Evolutionary conservation across 2,113 vertebrate species (phyloP), one percentile per base, ranked within the genome.

Genomic region (Anoura caudifer): DNA sequence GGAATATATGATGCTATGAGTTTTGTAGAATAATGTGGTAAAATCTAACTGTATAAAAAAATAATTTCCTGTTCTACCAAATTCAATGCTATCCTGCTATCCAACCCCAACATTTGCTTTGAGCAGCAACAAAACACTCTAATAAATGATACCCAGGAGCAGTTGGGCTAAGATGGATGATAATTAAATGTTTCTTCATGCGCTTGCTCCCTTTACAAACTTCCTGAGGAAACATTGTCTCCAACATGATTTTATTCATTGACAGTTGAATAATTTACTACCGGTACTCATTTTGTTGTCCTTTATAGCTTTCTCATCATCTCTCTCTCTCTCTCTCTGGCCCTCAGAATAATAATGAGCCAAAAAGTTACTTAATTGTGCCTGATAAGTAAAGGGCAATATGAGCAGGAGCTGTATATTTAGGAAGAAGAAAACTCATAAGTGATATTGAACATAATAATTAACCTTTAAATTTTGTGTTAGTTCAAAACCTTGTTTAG

Each of bases 271-370:
- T 80, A 90, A 80, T 96, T 96, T 84, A 95, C 52, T 36, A 76
- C 52, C 75, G 54, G 47, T 84, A 41, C 14, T 77, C 75, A 95
- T 87, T 90, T 88, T 94, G 33, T 84, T 4, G 0, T 85, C 22
- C 41, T 89, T 96, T 96, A n/a, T 96, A 96, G 92, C 24, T n/a
- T 95, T 92, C 72, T 96, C 92, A 90, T 95, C 96, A 92, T 90
- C 97, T 95, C 33, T 83, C 75, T 95, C 1, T 90, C 97, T 95
- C 33, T 83, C 75, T 95, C 1, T 92, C 80, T 96, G 96, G 36
- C 67, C 92, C 76, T 90, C 52, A 85, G 84, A 92, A 92, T 61
- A 96, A 82, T 87, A 93, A 69, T 82, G 65, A 95, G 56, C 59
- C 22, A 7, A 90, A 94, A 95, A 82, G 17, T 89, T 84, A 72